Evolutionary conservation across 64 coral and sea anemone species (phyloP), one percentile per base, ranked within the genome.

Genomic region (Orbicella faveolata): DNA sequence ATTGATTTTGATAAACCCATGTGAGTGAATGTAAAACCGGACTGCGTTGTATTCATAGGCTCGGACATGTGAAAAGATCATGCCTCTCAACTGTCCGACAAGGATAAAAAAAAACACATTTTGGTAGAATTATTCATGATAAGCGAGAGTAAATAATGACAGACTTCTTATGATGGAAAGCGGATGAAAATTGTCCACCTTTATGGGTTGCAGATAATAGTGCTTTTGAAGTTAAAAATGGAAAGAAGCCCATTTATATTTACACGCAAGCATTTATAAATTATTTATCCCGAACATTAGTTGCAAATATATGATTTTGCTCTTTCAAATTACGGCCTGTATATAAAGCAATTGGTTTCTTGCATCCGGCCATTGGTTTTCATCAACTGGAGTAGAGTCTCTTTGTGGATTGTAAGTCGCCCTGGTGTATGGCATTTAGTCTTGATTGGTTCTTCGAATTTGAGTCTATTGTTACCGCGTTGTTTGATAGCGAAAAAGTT

Each of bases 271-370:
- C 73, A 1, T 7, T 52, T 48, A 85, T 85, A 68, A 85, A 72
- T 85, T 72, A 85, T 85, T 66, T 13, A 85, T 85, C 21, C 6
- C 2, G 20, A 72, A 53, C 82, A 70, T 85, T 73, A 30, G 64
- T 52, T 41, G 65, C 10, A 25, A 85, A 72, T 23, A 85, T 35
- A 65, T 68, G 23, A 65, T 63, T 67, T 68, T 69, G 64, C n/a
- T 72, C 41, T 52, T 85, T 85, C 23, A 85, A 85, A 85, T 73
- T 85, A 72, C 30, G 63, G 39, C n/a, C 82, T 15, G 65, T 52
- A 65, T 18, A 73, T 21, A 51, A 44, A 85, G 36, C 48, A 85
- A 70, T 85, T 72, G 82, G 36, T 85, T 21, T 73, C 4, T 6
- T n/a, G 11, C 37, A 44, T 85, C 82, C 36, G 82, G 64, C 18